A percentile compares a stretch with the other conserved stretches of the same genome.
Conservation (phyloP, 2,113 vertebrate genomes). For the Xiphorhynchus elegans region DNA sequence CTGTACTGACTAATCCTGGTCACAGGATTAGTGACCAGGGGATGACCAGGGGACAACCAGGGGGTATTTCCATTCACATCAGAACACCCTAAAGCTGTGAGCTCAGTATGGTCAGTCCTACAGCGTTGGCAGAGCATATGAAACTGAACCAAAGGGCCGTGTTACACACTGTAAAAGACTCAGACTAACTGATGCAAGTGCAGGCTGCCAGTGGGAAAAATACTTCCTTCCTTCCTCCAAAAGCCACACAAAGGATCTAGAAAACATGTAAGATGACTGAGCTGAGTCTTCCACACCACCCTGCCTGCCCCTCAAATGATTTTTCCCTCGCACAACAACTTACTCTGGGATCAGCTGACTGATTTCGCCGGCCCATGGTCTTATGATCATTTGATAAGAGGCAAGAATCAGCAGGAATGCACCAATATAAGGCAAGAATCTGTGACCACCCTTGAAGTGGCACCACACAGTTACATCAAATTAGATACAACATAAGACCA, state of each 20-base stretch:
- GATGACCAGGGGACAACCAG: no score
- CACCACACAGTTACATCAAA: background rate
- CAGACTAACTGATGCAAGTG: background rate
- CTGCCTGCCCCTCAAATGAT: accelerated
- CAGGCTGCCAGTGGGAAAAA: background rate
- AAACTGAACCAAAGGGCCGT: background rate
- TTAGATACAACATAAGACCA: background rate
- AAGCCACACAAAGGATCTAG: background rate
- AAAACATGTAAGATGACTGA: accelerated
- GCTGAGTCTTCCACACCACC: accelerated
- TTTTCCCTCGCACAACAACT: background rate
- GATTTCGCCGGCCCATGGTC: background rate
- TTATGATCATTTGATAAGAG: background rate
- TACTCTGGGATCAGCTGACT: background rate
- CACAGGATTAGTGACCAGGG: background rate
- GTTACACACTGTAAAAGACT: background rate
- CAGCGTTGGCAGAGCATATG: accelerated
- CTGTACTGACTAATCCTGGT: accelerated
- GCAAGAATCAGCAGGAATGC: background rate
- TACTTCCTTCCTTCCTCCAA: background rate
- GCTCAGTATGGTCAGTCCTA: accelerated
- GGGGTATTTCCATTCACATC: background rate
- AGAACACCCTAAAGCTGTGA: background rate
- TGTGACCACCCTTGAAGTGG: background rate
- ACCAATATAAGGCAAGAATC: accelerated